Base-by-base conservation (phyloP, 2,113 vertebrate genomes). In the Muscicapa adusta region DNA sequence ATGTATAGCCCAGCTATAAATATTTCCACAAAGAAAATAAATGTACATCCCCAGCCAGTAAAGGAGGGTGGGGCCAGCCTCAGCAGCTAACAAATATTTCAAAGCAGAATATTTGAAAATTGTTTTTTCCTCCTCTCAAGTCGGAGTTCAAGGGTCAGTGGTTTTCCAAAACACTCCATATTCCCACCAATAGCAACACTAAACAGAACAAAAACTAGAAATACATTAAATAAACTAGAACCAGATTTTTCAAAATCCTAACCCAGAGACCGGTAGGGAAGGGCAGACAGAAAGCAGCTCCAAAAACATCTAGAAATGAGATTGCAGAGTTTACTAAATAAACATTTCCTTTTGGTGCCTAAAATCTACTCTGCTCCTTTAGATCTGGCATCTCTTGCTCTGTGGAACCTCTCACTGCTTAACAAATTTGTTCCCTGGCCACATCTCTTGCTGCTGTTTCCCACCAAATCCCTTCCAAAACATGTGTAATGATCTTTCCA, bases 21-120 rank as follows among this genome's bases (percentile, higher is more conserved):
- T 94, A 90, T 91, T 95, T 88, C 62, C 56, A 19, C 67, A 93
- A 91, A 57, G 56, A 80, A 96, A 96, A 94, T 84, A 94, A 88
- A 90, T 80, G 47, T 89, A 82, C 84, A 40, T 73, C 60, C 53
- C 1, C 0, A 54, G 40, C 71, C 88, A 38, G 60, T 40, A 48
- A 62, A 88, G 57, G 25, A 67, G 75, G 76, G 71, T 14, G 33
- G 78, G 75, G 31, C 40, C 20, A 40, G 60, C 47, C 82, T 71
- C 67, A 74, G 72, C 75, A 97, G 63, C 60, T 74, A 88, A 78
- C 75, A 82, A 43, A 42, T 78, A 77, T 94, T 88, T 95, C 82
- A 80, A 83, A 83, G 82, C 63, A 71, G 82, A 96, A 34, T 88
- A 90, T 85, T 91, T 93, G 82, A 95, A 93, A 95, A 94, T 61